Conservation (phyloP, 2,113 vertebrate genomes). For the Callipepla californica region DNA sequence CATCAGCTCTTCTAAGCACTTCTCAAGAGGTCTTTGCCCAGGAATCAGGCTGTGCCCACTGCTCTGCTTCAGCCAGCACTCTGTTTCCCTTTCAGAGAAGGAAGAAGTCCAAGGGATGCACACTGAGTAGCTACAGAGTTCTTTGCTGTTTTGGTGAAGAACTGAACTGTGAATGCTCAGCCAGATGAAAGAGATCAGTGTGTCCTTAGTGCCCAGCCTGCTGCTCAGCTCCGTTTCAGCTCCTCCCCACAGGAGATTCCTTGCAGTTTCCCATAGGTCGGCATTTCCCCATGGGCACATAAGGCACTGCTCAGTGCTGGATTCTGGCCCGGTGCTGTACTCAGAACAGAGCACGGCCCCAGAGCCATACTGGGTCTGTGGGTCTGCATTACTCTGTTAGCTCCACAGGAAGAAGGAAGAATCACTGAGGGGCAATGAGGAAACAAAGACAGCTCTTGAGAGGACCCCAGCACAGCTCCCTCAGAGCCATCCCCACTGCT, state of each 20-base stretch:
- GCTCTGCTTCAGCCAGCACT: not conserved
- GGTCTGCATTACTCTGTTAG: not conserved
- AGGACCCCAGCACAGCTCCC: not conserved
- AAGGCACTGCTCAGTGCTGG: not conserved
- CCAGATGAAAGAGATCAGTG: not conserved
- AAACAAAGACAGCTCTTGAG: not conserved
- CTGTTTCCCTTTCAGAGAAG: not conserved
- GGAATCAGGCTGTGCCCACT: not conserved
- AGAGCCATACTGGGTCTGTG: not conserved
- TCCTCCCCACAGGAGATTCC: no score
- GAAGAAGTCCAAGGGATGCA: not conserved
- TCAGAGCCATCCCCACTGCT: not conserved
- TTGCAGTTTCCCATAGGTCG: rapidly evolving
- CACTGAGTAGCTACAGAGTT: not conserved
- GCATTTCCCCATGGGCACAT: rapidly evolving
- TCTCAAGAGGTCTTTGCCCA: not conserved
- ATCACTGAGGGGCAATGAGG: not conserved
- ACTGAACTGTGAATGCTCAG: rapidly evolving
- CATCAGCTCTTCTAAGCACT: not conserved
- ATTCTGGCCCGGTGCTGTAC: not conserved
- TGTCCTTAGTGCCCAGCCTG: not conserved
- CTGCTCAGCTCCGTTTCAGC: rapidly evolving
- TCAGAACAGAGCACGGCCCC: not conserved
- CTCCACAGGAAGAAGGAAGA: not conserved
- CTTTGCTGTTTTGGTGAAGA: not conserved